Evolutionary conservation across 2,113 vertebrate species (phyloP).

Genomic region (Python bivittatus): DNA sequence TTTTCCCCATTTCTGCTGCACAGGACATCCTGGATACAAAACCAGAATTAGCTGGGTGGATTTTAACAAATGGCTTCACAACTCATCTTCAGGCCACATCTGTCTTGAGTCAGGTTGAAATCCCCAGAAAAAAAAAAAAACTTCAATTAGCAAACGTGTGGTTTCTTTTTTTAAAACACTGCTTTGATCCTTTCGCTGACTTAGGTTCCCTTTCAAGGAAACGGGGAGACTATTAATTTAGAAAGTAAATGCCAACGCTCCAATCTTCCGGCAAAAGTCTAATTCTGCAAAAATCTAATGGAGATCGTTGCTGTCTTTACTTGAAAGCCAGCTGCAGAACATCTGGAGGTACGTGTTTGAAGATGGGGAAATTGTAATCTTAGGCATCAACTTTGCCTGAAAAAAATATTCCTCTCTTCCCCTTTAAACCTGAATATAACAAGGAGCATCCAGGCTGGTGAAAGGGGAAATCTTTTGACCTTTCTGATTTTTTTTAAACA

Average conservation of each 20-base stretch:
- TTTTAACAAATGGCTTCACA: not conserved
- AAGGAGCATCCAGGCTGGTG: not conserved
- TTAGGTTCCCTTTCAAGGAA: not conserved
- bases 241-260: not conserved
- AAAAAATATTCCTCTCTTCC: not conserved
- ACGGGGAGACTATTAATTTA: not conserved
- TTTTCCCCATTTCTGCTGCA: too few relatives aligned
- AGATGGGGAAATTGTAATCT: not conserved
- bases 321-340: not conserved
- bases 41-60: too few relatives aligned
- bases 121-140: not conserved
- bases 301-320: too few relatives aligned
- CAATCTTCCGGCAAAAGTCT: not conserved
- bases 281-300: too few relatives aligned
- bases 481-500: not conserved
- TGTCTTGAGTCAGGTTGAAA: not conserved
- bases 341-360: not conserved
- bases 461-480: not conserved
- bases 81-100: not conserved
- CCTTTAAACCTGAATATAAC: not conserved
- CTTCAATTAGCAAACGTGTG: not conserved
- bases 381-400: too few relatives aligned
- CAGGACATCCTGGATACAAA: too few relatives aligned
- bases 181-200: not conserved
- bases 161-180: accelerated